phyloP scores from a whole-genome alignment of 30 jellyfish, hydroid and myxozoan species.

The Hydractinia symbiolongicarpus region DNA sequence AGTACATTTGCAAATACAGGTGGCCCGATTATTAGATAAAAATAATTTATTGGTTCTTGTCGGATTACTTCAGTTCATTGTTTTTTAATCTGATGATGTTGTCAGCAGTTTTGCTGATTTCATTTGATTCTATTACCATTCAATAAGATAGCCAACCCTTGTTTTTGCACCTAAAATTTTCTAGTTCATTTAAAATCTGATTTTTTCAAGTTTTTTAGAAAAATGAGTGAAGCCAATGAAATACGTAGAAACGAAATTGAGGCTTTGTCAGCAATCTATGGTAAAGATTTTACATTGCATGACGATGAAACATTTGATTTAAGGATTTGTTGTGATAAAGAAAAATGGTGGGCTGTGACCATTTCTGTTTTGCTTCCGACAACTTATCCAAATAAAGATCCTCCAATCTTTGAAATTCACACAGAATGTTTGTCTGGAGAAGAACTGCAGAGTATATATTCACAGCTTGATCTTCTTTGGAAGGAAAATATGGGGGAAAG shows the following conservation, averaged over 20 bases:
- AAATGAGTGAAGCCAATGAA: constrained; percentile 33
- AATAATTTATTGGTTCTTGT: no score
- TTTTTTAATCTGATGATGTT: no score
- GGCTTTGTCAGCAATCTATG: constrained; percentile 76
- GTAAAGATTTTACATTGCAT: constrained; percentile 30
- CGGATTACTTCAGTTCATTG: no score
- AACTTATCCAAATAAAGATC: constrained; percentile 44
- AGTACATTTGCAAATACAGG: no score
- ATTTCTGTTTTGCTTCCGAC: constrained; percentile 43
- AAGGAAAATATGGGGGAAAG: constrained; percentile 43
- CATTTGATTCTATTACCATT: no score
- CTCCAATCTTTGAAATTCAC: constrained; percentile 51
- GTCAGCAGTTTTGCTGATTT: no score
- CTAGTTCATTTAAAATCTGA: no score
- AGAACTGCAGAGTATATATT: constrained; percentile 24
- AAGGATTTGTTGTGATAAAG: constrained; percentile 37
- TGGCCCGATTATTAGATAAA: no score
- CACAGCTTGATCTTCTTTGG: constrained; percentile 47
- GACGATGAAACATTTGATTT: constrained; percentile 39
- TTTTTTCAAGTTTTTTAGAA: no score
- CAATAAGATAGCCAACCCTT: no score
- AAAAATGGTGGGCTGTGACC: constrained; percentile 69
- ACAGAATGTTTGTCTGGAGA: constrained; percentile 53
- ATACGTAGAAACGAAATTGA: constrained; percentile 48
- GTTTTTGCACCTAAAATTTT: no score